phyloP scores from a whole-genome alignment of 2,888 invertebrate genomes.

The Bruchidius siliquastri region DNA sequence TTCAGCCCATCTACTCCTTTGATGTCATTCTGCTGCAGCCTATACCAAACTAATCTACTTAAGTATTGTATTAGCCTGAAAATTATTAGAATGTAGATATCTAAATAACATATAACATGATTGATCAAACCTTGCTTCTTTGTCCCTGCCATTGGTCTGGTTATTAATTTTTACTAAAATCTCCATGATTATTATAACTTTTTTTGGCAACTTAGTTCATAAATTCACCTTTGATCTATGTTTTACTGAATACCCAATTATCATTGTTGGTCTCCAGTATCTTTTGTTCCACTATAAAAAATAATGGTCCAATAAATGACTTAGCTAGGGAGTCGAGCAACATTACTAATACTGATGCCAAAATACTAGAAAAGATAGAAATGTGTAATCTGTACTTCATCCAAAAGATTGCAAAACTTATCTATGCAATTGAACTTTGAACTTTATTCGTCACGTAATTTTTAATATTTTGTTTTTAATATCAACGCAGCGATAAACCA shows the following conservation, averaged over 20 bases:
- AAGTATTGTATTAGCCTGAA: slow-evolving; percentile 78
- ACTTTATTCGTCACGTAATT: no score
- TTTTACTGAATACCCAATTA: not conserved
- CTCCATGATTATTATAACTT: slow-evolving; percentile 40
- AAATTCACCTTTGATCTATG: not conserved
- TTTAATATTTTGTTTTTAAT: no score
- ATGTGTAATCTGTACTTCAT: no score
- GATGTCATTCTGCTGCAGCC: slow-evolving; percentile 60
- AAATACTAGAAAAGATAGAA: no score
- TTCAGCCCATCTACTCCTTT: slow-evolving; percentile 70
- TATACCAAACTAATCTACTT: slow-evolving; percentile 76
- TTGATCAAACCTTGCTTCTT: slow-evolving; percentile 46
- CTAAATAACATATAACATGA: not conserved
- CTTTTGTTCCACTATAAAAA: no score
- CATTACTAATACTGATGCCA: not conserved
- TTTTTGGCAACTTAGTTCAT: not conserved
- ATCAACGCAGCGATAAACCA: no score
- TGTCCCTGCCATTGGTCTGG: slow-evolving; percentile 52
- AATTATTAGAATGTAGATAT: not conserved
- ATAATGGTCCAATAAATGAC: no score
- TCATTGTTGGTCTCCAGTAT: not conserved
- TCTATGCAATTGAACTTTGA: no score
- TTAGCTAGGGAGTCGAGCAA: no score
- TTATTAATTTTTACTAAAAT: slow-evolving; percentile 47
- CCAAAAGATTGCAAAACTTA: no score